Base-by-base conservation (phyloP, 2,888 invertebrate species). In the Drosophila mercatorum region DNA sequence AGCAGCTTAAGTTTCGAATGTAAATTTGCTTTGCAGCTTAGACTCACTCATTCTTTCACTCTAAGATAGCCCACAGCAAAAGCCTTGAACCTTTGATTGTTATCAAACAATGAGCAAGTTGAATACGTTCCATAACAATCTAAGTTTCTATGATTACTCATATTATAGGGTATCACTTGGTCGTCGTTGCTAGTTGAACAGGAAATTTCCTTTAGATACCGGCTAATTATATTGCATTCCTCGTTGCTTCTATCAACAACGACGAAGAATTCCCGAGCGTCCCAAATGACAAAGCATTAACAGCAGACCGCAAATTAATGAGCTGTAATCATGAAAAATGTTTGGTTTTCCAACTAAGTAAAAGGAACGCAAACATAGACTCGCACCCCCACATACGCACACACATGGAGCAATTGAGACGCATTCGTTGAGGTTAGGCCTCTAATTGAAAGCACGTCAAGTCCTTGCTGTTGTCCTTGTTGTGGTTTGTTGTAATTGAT, bases 301-400 rank as follows among this genome's bases (percentile, higher is more conserved):
- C 61, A 65, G 53, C 38, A 52, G 73, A 62, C 68, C 69, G 58
- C 44, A 62, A 83, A 78, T 78, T 72, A 89, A 85, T 88, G 83
- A 59, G 74, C 64, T 60, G 57, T 89, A 89, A 86, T 86, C 90
- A 83, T 72, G 81, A 75, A 62, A 73, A 76, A 83, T 83, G 78
- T 72, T 75, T 80, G 63, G 26, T 22, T 62, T 49, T 36, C 43
- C 51, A 53, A 63, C 60, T 43, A 60, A 51, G 57, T 55, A 38
- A 56, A 38, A 28, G 36, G 53, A 66, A 46, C 6, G 36, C 55
- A 51, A 46, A 60, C 43, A 44, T 40, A 40, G 53, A 36, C 11
- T 60, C 38, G 53, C n/a, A 22, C 53, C 31, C 41, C 41, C 36
- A n/a, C 34, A 6, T 46, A 11, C 34, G n/a, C 51, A 11, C 10